A percentile compares a stretch with the other conserved stretches of the same genome.
Evolutionary conservation across 1,140 invertebrate species (phyloP).

Genomic region (Scaptomyza graminum): DNA sequence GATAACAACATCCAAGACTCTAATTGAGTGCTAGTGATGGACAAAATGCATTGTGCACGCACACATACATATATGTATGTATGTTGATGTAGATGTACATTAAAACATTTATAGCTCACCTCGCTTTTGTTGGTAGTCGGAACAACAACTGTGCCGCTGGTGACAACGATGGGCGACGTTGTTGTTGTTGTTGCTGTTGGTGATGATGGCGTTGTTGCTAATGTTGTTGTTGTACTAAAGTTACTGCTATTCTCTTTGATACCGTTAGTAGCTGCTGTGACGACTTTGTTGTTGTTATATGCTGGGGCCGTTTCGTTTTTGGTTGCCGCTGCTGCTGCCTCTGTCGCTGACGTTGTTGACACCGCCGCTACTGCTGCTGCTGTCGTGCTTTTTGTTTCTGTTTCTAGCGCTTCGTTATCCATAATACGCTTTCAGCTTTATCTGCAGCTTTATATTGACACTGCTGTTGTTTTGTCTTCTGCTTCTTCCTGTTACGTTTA

Average conservation of each 20-base stretch:
- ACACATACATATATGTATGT: neutral
- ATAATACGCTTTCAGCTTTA: constrained; percentile 76
- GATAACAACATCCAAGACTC: neutral
- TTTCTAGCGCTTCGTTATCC: constrained; percentile 79
- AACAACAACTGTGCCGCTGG: constrained; percentile 54
- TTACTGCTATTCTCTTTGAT: constrained; percentile 83
- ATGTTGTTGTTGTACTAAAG: constrained; percentile 71
- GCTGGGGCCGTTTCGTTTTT: constrained; percentile 62
- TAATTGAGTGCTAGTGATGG: constrained; percentile 2
- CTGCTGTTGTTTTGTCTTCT: constrained; percentile 29
- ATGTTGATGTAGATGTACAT: neutral
- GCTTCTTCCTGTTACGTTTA: constrained; percentile 27
- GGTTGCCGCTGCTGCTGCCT: constrained; percentile 29
- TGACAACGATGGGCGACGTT: constrained; percentile 71
- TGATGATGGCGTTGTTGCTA: constrained; percentile 21
- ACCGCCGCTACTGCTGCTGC: constrained; percentile 50
- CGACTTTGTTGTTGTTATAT: constrained; percentile 69
- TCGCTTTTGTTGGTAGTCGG: constrained; percentile 61
- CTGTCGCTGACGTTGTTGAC: constrained; percentile 33
- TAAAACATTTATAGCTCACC: constrained; percentile 67
- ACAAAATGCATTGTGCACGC: constrained; percentile 12
- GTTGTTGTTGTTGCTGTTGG: constrained; percentile 33
- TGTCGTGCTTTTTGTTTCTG: constrained; percentile 64
- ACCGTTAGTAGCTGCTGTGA: constrained; percentile 75
- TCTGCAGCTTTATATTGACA: constrained; percentile 37